Base-by-base conservation (phyloP, 1,140 invertebrate genomes). In the Nasonia giraulti region DNA sequence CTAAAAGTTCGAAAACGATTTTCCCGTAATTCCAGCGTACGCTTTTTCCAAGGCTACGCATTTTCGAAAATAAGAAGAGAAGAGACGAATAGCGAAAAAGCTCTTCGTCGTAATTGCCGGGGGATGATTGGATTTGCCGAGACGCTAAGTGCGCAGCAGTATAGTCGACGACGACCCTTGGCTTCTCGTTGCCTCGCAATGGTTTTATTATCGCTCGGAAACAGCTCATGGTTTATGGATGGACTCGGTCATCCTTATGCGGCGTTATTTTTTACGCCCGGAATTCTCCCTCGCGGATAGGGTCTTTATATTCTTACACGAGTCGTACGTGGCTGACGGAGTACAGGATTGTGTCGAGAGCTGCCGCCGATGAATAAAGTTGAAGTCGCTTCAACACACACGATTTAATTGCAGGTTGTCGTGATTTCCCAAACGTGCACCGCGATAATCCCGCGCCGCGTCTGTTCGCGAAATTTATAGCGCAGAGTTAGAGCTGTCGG, bases 141-240 rank as follows among this genome's bases (percentile, higher is more conserved):
- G 69, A 14, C 27, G 27, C 27, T 73, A 31, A 73, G 68, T 23
- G 69, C 10, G 69, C 27, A 50, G 55, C 55, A n/a, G 55, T 62
- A 62, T 17, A 5, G 40, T 8, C 40, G 40, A 44, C 40, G 10
- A 44, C 55, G 55, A n/a, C 6, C 4, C 17, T 62, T n/a, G 69
- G 69, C 23, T 73, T 73, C 33, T 11, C 69, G 17, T 73, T 31
- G 11, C 69, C 27, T 31, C 69, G 27, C 33, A 37, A 31, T 73
- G 69, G 10, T 73, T 73, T 73, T 73, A 73, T 31, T 73, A 73
- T 73, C 27, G 69, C 27, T 23, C 27, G 27, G 69, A 11, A 33
- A 33, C 69, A 12, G 10, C 69, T 73, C 69, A 73, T 73, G 69
- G 12, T 73, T 73, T 73, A 73, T 73, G 69, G 69, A 73, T 31